These are phyloP conservation scores for Tiaroga cobitis DNA, from an alignment of 2,797 vertebrate genomes.

Conservation along the genomic window DNA sequence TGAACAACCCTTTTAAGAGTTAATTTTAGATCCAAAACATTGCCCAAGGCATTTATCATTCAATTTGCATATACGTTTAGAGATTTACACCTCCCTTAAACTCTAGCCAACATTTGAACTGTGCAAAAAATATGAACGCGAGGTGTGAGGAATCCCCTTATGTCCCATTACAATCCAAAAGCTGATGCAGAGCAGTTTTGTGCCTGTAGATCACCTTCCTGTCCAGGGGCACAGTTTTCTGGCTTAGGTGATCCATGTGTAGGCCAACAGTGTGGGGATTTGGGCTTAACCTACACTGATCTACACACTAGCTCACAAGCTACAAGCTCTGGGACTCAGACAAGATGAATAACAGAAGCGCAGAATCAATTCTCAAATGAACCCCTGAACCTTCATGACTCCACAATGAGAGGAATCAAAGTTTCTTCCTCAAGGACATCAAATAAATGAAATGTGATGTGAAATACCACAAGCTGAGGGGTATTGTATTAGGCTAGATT, in stretches of 20 bases:
- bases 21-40: background rate
- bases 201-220: conserved; percentile 14
- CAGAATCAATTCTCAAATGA: conserved; percentile 48
- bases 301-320: conserved; percentile 66
- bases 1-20: too few relatives aligned
- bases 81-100: background rate
- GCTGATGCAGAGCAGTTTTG: conserved; percentile 1
- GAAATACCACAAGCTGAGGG: background rate
- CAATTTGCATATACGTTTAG: conserved; percentile 8
- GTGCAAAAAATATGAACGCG: background rate
- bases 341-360: conserved; percentile 55
- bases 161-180: background rate
- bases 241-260: conserved; percentile 64
- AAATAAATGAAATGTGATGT: background rate
- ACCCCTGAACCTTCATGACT: background rate
- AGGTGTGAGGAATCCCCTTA: background rate
- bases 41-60: background rate
- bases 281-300: conserved; percentile 66
- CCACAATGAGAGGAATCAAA: background rate
- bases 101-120: background rate
- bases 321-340: conserved; percentile 17
- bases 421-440: background rate
- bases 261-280: conserved; percentile 68
- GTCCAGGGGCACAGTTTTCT: conserved; percentile 51
- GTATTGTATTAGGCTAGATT: background rate